Evolutionary conservation across 2,888 invertebrate genomes (phyloP), one percentile per base, ranked within the genome.

Genomic region (Diaprepes abbreviatus): DNA sequence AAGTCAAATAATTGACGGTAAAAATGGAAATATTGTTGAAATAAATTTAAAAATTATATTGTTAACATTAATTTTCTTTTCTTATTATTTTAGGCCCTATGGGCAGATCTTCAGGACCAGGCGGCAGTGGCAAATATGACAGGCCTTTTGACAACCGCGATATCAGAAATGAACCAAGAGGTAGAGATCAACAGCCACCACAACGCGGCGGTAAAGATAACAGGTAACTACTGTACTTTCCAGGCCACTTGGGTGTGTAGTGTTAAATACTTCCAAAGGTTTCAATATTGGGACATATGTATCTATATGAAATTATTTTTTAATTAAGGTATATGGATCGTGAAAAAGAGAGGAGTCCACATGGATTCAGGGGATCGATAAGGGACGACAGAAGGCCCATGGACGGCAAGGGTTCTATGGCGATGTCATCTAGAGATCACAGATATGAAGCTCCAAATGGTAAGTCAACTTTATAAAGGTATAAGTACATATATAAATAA

Each of bases 311-410:
- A n/a, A n/a, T n/a, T n/a, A n/a, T n/a, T n/a, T n/a, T n/a, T n/a
- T n/a, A n/a, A n/a, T 12, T 17, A 17, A 74, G 83, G 17, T 83
- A 79, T 63, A 73, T 78, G 0, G 82, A 82, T 7, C 75, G 82
- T 17, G 74, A 76, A 14, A 40, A 67, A 38, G 82, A 81, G 7
- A 74, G 82, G 81, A 12, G 75, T 82, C 17, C 82, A 79, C 70
- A 62, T 19, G 36, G 50, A 19, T 62, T 43, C 21, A 76, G 81
- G 40, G 57, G 66, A 5, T 72, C 77, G 1, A 72, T 78, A 21
- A 67, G 79, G 5, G 79, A 80, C 24, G 80, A 80, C 6, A 74
- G 80, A 12, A 73, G 80, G 48, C 76, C 81, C 9, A 14, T 50
- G 3, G 64, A 77, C 3, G 71, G 76, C 10, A 72, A 76, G 3